Evolutionary conservation across 2,888 invertebrate species (phyloP), one percentile per base, ranked within the genome.

Genomic region (Macaria notata): DNA sequence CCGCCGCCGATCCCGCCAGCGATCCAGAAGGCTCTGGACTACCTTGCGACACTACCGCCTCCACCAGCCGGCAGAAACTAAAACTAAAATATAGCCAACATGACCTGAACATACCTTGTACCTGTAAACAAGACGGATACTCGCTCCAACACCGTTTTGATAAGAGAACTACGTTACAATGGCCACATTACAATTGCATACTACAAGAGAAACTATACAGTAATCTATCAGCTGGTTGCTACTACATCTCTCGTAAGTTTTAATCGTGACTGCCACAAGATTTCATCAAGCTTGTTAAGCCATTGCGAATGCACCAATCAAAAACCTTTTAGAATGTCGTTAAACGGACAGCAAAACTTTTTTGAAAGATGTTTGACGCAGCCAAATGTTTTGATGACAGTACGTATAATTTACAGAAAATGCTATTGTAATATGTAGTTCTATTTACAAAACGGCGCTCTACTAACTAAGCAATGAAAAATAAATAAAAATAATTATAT

Each of bases 1-100:
- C 94, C 95, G 8, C 95, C 95, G n/a, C 95, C 95, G 63, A 94
- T 94, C 61, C 95, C 95, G 56, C 94, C 94, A 75, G 95, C 94
- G 79, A 95, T 95, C 68, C 95, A 95, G 77, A 95, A 94, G 81
- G 95, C 95, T 36, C 85, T 95, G 43, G 95, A 95, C 72, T 95
- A 93, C 83, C 90, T 95, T 62, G 94, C 94, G 9, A 93, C 94
- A 3, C 88, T 94, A 59, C 94, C 95, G 42, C 93, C 94, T 29
- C 88, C 92, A 62, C 70, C 84, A 3, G 77, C 83, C 0, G 70
- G 78, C 49, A 81, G 81, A 63, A 83, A 78, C 68, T 86, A 66
- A 76, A 61, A 19, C 19, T 29, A 46, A 41, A 5, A 41, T 4
- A 36, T 48, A 47, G 33, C 46, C 54, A n/a, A 46, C 44, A 41